A percentile compares a stretch with the other conserved stretches of the same genome.
Evolutionary conservation across 2,797 vertebrate genomes (phyloP).

Genomic region (Cebuella pygmaea): DNA sequence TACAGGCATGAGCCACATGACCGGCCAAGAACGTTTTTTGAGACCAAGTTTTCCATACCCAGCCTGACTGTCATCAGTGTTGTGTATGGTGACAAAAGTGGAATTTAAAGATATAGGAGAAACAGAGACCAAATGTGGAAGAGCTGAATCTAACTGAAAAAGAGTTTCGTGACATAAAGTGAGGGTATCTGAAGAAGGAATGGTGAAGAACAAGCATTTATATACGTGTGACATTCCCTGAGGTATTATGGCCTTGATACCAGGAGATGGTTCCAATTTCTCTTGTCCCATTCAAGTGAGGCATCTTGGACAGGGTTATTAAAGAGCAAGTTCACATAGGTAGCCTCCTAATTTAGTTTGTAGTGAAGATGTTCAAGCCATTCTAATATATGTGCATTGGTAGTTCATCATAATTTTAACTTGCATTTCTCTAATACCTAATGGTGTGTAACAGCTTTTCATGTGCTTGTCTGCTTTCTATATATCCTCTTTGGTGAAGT

Average conservation of each 20-base stretch:
- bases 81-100: background rate
- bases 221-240: background rate
- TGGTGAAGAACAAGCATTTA: background rate
- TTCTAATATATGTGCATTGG: background rate
- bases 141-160: background rate
- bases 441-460: constrained; percentile 9
- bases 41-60: background rate
- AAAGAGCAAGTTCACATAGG: background rate
- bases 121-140: background rate
- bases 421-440: constrained; percentile 18
- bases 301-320: background rate
- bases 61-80: background rate
- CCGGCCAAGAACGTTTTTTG: background rate
- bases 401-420: background rate
- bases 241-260: background rate
- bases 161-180: background rate
- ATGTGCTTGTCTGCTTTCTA: background rate
- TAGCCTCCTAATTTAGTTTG: constrained; percentile 17
- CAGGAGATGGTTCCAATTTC: background rate
- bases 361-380: background rate
- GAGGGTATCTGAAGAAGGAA: background rate
- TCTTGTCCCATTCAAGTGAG: background rate
- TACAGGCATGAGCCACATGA: no score
- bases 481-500: background rate
- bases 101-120: constrained; percentile 21